A percentile compares a stretch with the other conserved stretches of the same genome.
Evolutionary conservation across 2,888 invertebrate species (phyloP).

Genomic region (Aleiodes leptofemur): DNA sequence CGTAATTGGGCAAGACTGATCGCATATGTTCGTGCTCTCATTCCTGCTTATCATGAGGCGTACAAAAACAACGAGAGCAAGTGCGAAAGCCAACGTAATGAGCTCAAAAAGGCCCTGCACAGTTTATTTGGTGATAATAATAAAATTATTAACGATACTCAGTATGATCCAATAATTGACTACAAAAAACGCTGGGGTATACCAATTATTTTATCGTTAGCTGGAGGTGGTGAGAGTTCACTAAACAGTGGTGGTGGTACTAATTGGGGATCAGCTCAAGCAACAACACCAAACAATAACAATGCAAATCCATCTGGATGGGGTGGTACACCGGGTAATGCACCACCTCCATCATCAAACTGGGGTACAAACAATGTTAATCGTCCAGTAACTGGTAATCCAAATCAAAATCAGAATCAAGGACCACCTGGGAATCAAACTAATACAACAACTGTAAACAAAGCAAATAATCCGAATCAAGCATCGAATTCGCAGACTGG

Average conservation of each 20-base stretch:
- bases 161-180: conserved; percentile 57
- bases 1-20: conserved; percentile 56
- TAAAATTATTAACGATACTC: conserved; percentile 38
- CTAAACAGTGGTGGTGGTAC: conserved; percentile 83
- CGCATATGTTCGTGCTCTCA: conserved; percentile 59
- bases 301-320: conserved; percentile 78
- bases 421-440: conserved; percentile 55
- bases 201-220: conserved; percentile 80
- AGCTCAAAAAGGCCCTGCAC: conserved; percentile 65
- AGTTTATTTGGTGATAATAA: conserved; percentile 55
- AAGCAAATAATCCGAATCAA: conserved; percentile 73
- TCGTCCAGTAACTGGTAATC: conserved; percentile 66
- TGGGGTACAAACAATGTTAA: conserved; percentile 70
- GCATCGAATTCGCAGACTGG: conserved; percentile 76
- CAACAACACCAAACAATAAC: conserved; percentile 79
- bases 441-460: conserved; percentile 46
- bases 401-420: conserved; percentile 58
- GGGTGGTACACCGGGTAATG: conserved; percentile 74
- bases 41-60: conserved; percentile 60
- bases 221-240: conserved; percentile 89
- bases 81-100: conserved; percentile 58
- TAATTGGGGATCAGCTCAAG: conserved; percentile 87
- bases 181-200: conserved; percentile 79
- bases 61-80: conserved; percentile 56
- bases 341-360: conserved; percentile 65